These are phyloP conservation scores for Lithophane semibrunnea DNA, from an alignment of 2,888 invertebrate genomes.

Conservation along the genomic window DNA sequence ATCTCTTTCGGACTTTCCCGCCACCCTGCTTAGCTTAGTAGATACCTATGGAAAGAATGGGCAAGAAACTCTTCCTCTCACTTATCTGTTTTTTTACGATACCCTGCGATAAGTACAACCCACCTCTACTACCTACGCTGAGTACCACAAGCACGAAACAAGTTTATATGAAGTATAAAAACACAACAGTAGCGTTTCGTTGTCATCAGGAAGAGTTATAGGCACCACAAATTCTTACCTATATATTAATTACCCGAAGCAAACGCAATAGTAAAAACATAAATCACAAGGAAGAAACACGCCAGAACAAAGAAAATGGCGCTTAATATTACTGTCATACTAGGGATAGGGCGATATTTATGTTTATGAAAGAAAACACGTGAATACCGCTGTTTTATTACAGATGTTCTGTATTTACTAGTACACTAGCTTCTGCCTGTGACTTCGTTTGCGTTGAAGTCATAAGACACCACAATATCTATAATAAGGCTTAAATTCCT, in stretches of 20 bases:
- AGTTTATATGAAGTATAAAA: neutral
- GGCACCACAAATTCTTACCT: slow-evolving; percentile 2
- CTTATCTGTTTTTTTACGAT: neutral
- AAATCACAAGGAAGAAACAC: slow-evolving; percentile 38
- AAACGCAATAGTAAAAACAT: slow-evolving; percentile 26
- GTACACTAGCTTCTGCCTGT: no score
- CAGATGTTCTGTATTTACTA: slow-evolving; percentile 1
- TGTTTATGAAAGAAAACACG: slow-evolving; percentile 27
- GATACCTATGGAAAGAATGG: neutral
- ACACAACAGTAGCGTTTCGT: neutral
- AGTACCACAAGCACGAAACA: neutral
- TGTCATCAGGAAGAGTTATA: slow-evolving; percentile 5
- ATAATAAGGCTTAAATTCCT: no score
- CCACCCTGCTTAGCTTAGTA: no score
- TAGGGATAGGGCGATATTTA: slow-evolving; percentile 41
- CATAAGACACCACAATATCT: no score
- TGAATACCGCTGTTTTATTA: slow-evolving; percentile 5
- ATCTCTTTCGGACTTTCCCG: no score
- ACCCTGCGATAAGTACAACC: neutral
- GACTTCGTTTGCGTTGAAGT: no score
- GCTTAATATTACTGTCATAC: slow-evolving; percentile 30
- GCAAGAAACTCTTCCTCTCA: no score
- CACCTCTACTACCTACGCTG: no score
- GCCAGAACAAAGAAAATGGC: slow-evolving; percentile 36
- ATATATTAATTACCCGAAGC: slow-evolving; percentile 47